These are phyloP conservation scores for Lycocerus yunnanus DNA, from an alignment of 2,888 invertebrate genomes.

Conservation along the genomic window DNA sequence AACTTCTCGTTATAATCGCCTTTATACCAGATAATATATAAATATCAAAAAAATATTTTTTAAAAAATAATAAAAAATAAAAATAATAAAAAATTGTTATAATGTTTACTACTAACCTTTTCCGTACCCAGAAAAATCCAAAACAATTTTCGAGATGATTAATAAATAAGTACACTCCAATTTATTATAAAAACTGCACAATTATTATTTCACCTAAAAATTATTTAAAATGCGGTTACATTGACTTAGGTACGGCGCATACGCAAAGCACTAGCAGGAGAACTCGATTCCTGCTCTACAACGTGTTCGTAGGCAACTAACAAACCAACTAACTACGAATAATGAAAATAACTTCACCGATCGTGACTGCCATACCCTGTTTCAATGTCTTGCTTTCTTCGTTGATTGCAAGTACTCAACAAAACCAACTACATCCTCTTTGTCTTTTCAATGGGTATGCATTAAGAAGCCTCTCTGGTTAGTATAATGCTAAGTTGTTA, in stretches of 20 bases:
- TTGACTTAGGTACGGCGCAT: slow-evolving; percentile 8
- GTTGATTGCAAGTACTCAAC: background rate
- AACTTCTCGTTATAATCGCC: background rate
- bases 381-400: background rate
- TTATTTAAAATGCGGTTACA: background rate
- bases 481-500: background rate
- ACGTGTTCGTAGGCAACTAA: slow-evolving; percentile 14
- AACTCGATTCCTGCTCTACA: slow-evolving; percentile 10
- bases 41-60: too few relatives aligned
- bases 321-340: slow-evolving; percentile 3
- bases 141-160: background rate
- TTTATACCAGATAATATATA: background rate
- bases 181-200: background rate
- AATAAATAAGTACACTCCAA: background rate
- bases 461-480: background rate
- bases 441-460: background rate
- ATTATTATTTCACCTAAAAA: background rate
- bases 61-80: background rate
- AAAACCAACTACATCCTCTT: background rate
- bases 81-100: background rate
- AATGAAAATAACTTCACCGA: background rate
- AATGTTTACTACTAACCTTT: background rate
- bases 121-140: slow-evolving; percentile 3
- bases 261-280: slow-evolving; percentile 18
- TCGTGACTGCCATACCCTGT: slow-evolving; percentile 16